Base-by-base conservation (phyloP, 2,113 vertebrate species). In the Pelusios castaneus region DNA sequence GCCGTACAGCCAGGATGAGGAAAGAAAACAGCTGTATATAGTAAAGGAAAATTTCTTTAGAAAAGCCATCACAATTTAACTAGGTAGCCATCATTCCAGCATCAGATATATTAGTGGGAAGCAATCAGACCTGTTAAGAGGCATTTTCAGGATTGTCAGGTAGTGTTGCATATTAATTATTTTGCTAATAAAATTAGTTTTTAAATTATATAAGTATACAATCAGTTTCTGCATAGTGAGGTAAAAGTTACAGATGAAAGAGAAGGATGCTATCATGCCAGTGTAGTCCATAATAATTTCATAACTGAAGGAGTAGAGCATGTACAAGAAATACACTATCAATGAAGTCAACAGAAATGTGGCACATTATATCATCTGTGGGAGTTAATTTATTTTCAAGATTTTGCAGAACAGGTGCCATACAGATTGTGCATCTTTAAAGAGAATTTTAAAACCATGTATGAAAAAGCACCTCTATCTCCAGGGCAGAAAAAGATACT, bases 321-420 rank as follows among this genome's bases (percentile, higher is more conserved):
- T 4, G 29, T 31, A 55, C 52, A 2, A 52, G 90, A 56, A 25
- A 43, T 8, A 2, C 1, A 17, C 80, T 85, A 80, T 5, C 90
- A 43, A 78, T 17, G 75, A 54, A 56, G 51, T 70, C 43, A 8
- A 34, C 87, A 58, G 83, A 54, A 49, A 16, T 5, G 77, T 91
- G 91, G 12, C 80, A 31, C 0, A 1, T 82, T 5, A 52, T 54
- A 12, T 49, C 31, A 1, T 63, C 81, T 76, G 89, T 90, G 82
- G 34, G 78, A 77, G 13, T 90, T 79, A 41, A 87, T 90, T 90
- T 91, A 25, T 94, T 94, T 70, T 79, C 87, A 63, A 27, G 45
- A 82, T 19, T 89, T 87, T 93, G 89, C 63, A 63, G 91, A 89
- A 85, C 91, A 63, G 80, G 54, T 0, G 0, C 67, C 56, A 76